Conservation (phyloP, 2,888 invertebrate species). For the Smittia sp. region DNA sequence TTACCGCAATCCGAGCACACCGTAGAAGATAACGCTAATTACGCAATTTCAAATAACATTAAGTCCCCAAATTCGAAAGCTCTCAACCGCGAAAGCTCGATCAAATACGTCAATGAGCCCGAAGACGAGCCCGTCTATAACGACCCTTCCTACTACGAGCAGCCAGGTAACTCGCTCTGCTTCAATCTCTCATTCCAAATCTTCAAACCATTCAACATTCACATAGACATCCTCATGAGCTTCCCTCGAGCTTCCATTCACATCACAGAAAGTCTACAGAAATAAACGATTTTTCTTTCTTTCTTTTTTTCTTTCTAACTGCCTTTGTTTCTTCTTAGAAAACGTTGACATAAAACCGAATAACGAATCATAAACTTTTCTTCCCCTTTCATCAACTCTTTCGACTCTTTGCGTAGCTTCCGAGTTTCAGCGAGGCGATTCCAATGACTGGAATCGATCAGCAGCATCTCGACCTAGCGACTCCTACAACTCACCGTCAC, state of each 20-base stretch:
- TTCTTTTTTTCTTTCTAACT: too few relatives aligned
- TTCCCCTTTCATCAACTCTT: neutral
- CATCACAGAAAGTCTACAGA: too few relatives aligned
- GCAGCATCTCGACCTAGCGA: neutral
- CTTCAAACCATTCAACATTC: neutral
- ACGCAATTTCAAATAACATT: constrained; percentile 26
- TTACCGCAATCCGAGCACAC: constrained; percentile 18
- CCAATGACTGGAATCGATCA: constrained; percentile 33
- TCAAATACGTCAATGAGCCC: constrained; percentile 24
- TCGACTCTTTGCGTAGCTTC: neutral
- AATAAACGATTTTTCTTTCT: too few relatives aligned
- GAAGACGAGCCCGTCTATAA: constrained; percentile 25
- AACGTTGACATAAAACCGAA: too few relatives aligned
- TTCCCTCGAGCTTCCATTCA: too few relatives aligned
- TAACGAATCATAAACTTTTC: neutral
- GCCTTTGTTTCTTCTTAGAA: too few relatives aligned
- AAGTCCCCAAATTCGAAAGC: neutral
- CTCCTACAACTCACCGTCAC: constrained; percentile 1
- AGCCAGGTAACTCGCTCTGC: constrained; percentile 20
- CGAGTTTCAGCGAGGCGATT: constrained; percentile 19
- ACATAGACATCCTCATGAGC: neutral
- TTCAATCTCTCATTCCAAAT: neutral
- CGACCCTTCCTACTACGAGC: neutral
- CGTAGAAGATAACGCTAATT: constrained; percentile 28
- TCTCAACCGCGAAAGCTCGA: constrained; percentile 13